Conservation (phyloP, 2,797 vertebrate genomes). For the Apogon hyalosoma region DNA sequence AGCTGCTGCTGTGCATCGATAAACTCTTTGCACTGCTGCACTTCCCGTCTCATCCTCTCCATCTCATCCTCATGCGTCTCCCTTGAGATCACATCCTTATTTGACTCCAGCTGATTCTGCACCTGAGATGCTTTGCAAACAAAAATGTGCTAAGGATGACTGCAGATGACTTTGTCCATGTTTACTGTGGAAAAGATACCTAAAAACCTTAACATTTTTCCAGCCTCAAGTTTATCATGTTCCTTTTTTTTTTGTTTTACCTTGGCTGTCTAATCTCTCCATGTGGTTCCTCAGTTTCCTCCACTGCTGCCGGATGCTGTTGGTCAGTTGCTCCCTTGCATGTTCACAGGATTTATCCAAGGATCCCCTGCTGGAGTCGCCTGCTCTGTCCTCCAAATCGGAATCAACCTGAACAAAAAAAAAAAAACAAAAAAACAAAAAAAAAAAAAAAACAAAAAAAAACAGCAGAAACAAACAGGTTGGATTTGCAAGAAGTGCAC, state of each 20-base stretch:
- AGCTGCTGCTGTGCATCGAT: conserved; percentile 95
- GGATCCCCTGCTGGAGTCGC: conserved; percentile 88
- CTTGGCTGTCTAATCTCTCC: conserved; percentile 94
- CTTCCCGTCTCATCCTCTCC: conserved; percentile 89
- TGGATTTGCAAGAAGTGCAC: background rate
- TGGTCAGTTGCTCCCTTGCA: conserved; percentile 93
- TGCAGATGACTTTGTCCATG: background rate
- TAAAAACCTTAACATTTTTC: background rate
- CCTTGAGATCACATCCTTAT: conserved; percentile 87
- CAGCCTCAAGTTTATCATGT: background rate
- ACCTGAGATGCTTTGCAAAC: conserved; percentile 85
- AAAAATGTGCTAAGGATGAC: background rate
- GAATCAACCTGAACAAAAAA: conserved; percentile 82
- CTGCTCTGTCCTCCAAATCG: conserved; percentile 88
- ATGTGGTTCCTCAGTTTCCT: conserved; percentile 94
- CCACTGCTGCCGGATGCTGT: conserved; percentile 98
- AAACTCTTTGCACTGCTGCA: conserved; percentile 96
- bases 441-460: no score
- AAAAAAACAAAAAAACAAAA: no score
- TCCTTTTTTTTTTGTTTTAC: conserved; percentile 66
- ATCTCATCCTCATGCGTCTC: conserved; percentile 92
- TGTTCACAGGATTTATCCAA: conserved; percentile 94
- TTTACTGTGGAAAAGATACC: background rate
- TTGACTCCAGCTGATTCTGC: conserved; percentile 79
- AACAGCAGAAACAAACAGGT: background rate